phyloP scores from a whole-genome alignment of 2,888 invertebrate genomes.

The Myopa testacea region DNA sequence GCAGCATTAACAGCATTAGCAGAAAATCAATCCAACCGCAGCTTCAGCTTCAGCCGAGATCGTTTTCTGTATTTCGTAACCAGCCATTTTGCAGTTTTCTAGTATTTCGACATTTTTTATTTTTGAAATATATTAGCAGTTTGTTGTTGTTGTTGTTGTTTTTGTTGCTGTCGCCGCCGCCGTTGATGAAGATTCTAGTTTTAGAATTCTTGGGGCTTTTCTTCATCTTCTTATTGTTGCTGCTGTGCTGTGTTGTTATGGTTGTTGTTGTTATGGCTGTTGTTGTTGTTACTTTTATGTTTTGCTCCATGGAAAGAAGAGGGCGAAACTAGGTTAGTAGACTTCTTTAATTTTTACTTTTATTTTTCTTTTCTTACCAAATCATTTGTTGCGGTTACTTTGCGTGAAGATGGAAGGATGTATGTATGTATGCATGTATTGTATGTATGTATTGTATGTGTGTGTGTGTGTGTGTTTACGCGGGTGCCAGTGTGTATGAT shows the following conservation, averaged over 20 bases:
- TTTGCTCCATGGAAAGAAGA: slow-evolving; percentile 36
- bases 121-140: background rate
- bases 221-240: background rate
- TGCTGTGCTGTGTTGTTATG: slow-evolving; percentile 1
- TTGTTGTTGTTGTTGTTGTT: slow-evolving; percentile 12
- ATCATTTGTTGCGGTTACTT: slow-evolving; percentile 29
- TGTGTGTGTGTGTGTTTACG: slow-evolving; percentile 6
- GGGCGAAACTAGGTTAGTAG: slow-evolving; percentile 41
- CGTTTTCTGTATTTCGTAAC: slow-evolving; percentile 18
- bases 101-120: background rate
- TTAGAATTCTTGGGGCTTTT: background rate
- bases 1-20: background rate
- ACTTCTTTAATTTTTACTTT: slow-evolving; percentile 36
- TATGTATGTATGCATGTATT: background rate
- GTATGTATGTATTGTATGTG: background rate
- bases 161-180: slow-evolving; percentile 1
- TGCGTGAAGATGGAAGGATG: background rate
- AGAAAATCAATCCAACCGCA: background rate
- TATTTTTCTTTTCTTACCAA: slow-evolving; percentile 25
- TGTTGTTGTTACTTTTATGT: slow-evolving; percentile 32
- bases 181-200: background rate
- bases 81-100: slow-evolving; percentile 34
- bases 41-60: background rate
- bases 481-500: background rate
- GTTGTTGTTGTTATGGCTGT: slow-evolving; percentile 10